Base-by-base conservation (phyloP, 2,797 vertebrate genomes). In the Bradypodion ventrale region DNA sequence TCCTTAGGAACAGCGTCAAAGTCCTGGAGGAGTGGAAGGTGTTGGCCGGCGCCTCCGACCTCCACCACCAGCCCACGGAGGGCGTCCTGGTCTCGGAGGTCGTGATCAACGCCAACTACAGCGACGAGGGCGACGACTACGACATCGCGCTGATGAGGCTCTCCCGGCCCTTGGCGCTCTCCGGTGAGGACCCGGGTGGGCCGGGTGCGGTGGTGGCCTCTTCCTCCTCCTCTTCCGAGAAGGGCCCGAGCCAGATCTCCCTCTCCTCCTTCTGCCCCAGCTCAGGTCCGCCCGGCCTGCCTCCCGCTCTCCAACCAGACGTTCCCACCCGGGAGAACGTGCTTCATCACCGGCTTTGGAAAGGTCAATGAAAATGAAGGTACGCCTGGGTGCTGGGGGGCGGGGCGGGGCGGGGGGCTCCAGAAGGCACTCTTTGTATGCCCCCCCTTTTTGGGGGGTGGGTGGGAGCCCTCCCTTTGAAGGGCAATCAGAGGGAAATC, bases 271-370 rank as follows among this genome's bases (percentile, higher is more conserved):
- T 83, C 63, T 0, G 0, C 5, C 91, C 65, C 94, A 99, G 98
- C 94, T 74, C 92, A 95, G n/a, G 87, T 97, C 62, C 97, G 96
- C 84, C 97, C 98, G 2, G 96, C 94, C 88, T 99, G 98, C 92
- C 96, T 99, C 76, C 98, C 98, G 81, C 92, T 86, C 90, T 85
- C 89, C 0, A 94, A 95, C 74, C 96, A 98, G 94, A 92, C 32
- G 1, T 97, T 98, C 89, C 35, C 68, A 69, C 86, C 91, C 0
- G 95, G 95, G 77, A 91, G 94, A 62, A 86, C 80, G 29, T 98
- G 98, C 93, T 98, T 96, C 97, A 98, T 97, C 87, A 96, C 97
- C 0, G 98, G 98, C 78, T 99, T 98, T 82, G 98, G 98, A 83
- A 97, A 96, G 88, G 95, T 94, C 83, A 87, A 87, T 69, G 95